Percentiles rank a stretch among this genome's conserved stretches.
Evolutionary conservation across 1,140 invertebrate genomes (phyloP).

Genomic region (Calosoma granatense): DNA sequence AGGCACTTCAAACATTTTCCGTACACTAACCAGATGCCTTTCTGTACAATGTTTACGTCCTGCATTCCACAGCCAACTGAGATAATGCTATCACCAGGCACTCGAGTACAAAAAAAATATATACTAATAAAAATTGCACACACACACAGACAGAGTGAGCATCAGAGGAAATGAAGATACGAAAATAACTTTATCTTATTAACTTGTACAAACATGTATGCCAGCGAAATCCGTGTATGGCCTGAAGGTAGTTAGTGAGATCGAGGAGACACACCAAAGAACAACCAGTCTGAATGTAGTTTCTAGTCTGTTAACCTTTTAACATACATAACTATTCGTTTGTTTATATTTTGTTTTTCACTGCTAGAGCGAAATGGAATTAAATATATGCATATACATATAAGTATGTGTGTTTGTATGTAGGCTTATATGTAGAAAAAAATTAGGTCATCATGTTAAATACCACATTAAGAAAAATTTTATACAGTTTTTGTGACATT

Average conservation of each 20-base stretch:
- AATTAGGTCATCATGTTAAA: neutral
- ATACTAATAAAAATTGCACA: neutral
- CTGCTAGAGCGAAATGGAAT: neutral
- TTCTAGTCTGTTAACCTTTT: conserved; percentile 6
- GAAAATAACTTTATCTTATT: neutral
- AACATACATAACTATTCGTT: conserved; percentile 1
- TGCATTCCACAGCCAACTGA: neutral
- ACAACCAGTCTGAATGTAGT: neutral
- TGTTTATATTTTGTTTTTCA: neutral
- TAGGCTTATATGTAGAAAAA: neutral
- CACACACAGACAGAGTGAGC: neutral
- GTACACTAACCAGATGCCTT: neutral
- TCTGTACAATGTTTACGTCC: neutral
- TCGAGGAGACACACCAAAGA: neutral
- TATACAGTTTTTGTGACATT: too few relatives aligned
- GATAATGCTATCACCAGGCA: neutral
- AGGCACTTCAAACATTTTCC: neutral
- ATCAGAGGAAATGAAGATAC: neutral
- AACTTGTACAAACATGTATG: neutral
- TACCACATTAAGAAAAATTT: too few relatives aligned
- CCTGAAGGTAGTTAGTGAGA: neutral
- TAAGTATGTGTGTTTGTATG: too few relatives aligned
- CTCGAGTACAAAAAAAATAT: neutral
- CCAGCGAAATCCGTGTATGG: neutral
- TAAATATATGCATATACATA: too few relatives aligned